Percentiles rank a stretch among this genome's conserved stretches.
Conservation (phyloP, 2,113 vertebrate genomes). For the Cephalopholis sonnerati region DNA sequence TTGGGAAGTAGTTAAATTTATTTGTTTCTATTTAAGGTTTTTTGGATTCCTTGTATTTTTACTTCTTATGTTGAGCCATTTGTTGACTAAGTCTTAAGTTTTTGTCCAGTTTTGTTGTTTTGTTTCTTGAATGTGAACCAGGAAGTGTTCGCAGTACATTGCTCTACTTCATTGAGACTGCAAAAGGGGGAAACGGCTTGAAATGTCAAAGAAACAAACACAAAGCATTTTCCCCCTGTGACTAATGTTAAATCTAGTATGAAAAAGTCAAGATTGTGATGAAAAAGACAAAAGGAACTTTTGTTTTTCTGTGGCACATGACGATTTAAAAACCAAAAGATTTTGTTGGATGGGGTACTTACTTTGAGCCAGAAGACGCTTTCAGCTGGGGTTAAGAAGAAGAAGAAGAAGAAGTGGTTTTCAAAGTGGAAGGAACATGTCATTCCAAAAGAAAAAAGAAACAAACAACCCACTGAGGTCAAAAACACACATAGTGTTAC, state of each 20-base stretch:
- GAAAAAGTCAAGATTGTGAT: slow-evolving; percentile 71
- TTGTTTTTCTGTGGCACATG: slow-evolving; percentile 72
- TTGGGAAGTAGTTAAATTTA: slow-evolving; percentile 62
- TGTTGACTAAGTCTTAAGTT: slow-evolving; percentile 73
- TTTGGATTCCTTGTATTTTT: slow-evolving; percentile 67
- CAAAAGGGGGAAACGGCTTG: slow-evolving; percentile 46
- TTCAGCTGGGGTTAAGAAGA: slow-evolving; percentile 51
- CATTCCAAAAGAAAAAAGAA: slow-evolving; percentile 64
- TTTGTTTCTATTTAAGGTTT: slow-evolving; percentile 78
- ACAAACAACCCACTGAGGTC: slow-evolving; percentile 31
- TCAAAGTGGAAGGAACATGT: slow-evolving; percentile 58
- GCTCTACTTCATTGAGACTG: slow-evolving; percentile 67
- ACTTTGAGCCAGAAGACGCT: slow-evolving; percentile 68
- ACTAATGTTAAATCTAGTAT: slow-evolving; percentile 63
- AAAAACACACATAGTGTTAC: slow-evolving; percentile 70
- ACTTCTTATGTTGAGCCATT: slow-evolving; percentile 74
- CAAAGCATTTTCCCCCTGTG: slow-evolving; percentile 32
- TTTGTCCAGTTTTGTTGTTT: slow-evolving; percentile 70
- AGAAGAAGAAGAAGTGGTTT: slow-evolving; percentile 35
- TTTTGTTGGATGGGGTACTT: slow-evolving; percentile 62
- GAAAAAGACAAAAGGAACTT: slow-evolving; percentile 53
- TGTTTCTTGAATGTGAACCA: slow-evolving; percentile 77
- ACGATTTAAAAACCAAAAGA: slow-evolving; percentile 81
- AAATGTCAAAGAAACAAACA: slow-evolving; percentile 59
- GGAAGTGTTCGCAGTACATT: slow-evolving; percentile 70